These are phyloP conservation scores for Caenorhabditis sp. DNA, from an alignment of 2,888 invertebrate species.

Conservation along the genomic window DNA sequence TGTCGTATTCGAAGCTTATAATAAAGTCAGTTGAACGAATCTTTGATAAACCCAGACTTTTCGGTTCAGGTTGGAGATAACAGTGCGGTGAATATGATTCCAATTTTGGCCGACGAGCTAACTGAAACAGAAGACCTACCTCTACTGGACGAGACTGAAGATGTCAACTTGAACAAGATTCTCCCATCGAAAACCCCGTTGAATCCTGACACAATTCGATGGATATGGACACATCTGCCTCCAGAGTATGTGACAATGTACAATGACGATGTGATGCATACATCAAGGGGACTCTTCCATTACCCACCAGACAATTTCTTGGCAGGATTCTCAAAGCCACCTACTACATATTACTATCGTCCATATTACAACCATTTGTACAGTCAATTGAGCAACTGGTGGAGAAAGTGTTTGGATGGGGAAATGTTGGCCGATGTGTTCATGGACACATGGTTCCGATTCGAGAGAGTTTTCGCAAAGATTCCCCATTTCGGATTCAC, in stretches of 20 bases:
- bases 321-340: slow-evolving; percentile 61
- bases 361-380: slow-evolving; percentile 71
- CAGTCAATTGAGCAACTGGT: slow-evolving; percentile 66
- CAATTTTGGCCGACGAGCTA: slow-evolving; percentile 65
- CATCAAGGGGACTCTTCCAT: slow-evolving; percentile 52
- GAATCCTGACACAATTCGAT: slow-evolving; percentile 63
- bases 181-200: slow-evolving; percentile 57
- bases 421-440: slow-evolving; percentile 64
- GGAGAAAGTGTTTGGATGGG: slow-evolving; percentile 70
- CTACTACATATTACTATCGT: slow-evolving; percentile 70
- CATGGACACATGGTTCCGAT: slow-evolving; percentile 67
- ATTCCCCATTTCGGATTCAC: slow-evolving; percentile 61
- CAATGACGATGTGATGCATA: slow-evolving; percentile 75
- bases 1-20: slow-evolving; percentile 68
- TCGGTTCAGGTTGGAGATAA: slow-evolving; percentile 68
- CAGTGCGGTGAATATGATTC: slow-evolving; percentile 69
- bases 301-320: slow-evolving; percentile 68
- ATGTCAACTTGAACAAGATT: slow-evolving; percentile 65
- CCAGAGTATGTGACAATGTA: slow-evolving; percentile 68
- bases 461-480: slow-evolving; percentile 48
- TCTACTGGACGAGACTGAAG: slow-evolving; percentile 48
- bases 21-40: slow-evolving; percentile 56
- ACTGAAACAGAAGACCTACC: slow-evolving; percentile 42
- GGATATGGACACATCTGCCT: slow-evolving; percentile 67
- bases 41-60: neutral